Base-by-base conservation (phyloP, 2,888 invertebrate species). In the Heliconius sara region DNA sequence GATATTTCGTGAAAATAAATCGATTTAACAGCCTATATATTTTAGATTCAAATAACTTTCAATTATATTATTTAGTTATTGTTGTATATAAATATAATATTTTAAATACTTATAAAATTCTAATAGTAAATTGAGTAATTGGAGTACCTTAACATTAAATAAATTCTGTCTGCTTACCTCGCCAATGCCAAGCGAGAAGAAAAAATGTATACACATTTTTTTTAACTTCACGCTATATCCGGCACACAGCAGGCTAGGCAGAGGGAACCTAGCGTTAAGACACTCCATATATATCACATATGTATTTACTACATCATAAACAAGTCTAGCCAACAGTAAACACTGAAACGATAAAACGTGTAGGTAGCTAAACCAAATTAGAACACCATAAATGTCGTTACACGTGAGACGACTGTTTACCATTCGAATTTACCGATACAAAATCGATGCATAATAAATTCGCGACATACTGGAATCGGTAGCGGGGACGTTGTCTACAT, bases 401-500 rank as follows among this genome's bases (percentile, higher is more conserved):
- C 79, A 80, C 77, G 79, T 82, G 78, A 82, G 66, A 79, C 30
- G 76, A 72, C 68, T 68, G 80, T 82, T 83, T 79, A 83, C 79
- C 30, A 72, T 73, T 65, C 66, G 77, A 77, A 76, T 80, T 79
- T 80, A 74, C 80, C 78, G 84, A 83, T 77, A 76, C 78, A 82
- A 87, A 88, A 88, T 87, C 86, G 86, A 89, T 88, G 77, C 84
- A 83, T 85, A 86, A 89, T 90, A 91, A 91, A 89, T 90, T 85
- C 85, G 87, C 76, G 86, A 88, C 86, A 86, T 87, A 88, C 87
- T 89, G 87, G 84, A 89, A 89, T 88, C 89, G 86, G 92, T 90
- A 91, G 91, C 90, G 85, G 83, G 80, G 81, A 84, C 85, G 86
- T 85, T 90, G 89, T 89, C 88, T 89, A 91, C 89, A 89, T 90